Base-by-base conservation (phyloP, 2,888 invertebrate genomes). In the Hyppa rectilinea region DNA sequence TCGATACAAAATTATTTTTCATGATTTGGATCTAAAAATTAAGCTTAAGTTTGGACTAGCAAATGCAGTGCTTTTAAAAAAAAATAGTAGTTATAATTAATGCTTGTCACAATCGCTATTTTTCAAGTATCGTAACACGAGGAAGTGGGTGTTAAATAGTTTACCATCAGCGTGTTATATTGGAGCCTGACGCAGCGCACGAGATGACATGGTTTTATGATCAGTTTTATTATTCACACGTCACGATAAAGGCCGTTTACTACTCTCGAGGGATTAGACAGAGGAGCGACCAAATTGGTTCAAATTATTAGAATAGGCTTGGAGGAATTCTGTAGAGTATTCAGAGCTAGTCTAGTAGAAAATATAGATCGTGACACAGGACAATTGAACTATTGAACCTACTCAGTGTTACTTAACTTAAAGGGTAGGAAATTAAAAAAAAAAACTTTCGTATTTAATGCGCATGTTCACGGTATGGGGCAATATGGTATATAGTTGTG, bases 181-280 rank as follows among this genome's bases (percentile, higher is more conserved):
- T 12, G 12, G 31, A 58, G 40, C 47, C 38, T 29, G 56, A 38
- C 59, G 38, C 58, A 40, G 43, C 36, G 31, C 36, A 58, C 59
- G 14, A 52, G 40, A 55, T 31, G 26, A 53, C 62, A 55, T 53
- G 31, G 45, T 64, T 81, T 79, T 75, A 84, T 66, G 68, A 55
- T 49, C 61, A 59, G 56, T 73, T 83, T 84, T 83, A 83, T 72
- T 70, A 66, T 75, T 73, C 75, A 79, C 61, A 68, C 71, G 65
- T 64, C 71, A 76, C 73, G 76, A 73, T 81, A 67, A 69, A 38
- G 36, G 53, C 34, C 53, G 63, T 62, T 69, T 53, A 74, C 75
- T 59, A 45, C 55, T 38, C 65, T 43, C 23, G 5, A 26, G 47
- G 67, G 64, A 59, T 9, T 29, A 20, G 23, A 49, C 53, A n/a